Evolutionary conservation across 2,888 invertebrate genomes (phyloP).

Genomic region (Watsonalla binaria): DNA sequence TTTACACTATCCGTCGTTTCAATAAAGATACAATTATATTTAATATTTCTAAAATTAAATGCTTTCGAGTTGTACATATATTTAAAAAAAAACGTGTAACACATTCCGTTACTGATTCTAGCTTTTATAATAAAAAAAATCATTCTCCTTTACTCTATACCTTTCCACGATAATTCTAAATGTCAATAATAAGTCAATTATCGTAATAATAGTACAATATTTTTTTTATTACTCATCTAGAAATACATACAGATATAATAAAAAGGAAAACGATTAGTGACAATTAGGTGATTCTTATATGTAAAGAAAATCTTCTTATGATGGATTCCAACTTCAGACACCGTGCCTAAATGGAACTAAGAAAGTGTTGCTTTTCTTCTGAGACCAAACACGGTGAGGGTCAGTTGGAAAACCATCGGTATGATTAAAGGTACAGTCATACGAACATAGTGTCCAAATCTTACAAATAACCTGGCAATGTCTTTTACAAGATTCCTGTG

Average conservation of each 20-base stretch:
- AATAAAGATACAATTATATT: conserved; percentile 71
- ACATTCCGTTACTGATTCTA: conserved; percentile 35
- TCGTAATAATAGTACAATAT: conserved; percentile 70
- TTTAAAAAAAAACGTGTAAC: conserved; percentile 41
- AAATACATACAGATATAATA: conserved; percentile 65
- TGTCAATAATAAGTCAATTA: conserved; percentile 65
- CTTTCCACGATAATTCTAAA: conserved; percentile 66
- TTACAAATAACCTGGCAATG: conserved; percentile 63
- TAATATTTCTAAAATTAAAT: conserved; percentile 77
- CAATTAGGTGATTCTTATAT: conserved; percentile 68
- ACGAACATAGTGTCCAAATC: conserved; percentile 57
- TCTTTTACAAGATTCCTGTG: conserved; percentile 47
- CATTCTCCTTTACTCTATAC: conserved; percentile 48
- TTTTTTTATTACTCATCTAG: conserved; percentile 67
- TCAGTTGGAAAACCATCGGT: conserved; percentile 30
- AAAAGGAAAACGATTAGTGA: conserved; percentile 66
- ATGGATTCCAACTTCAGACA: conserved; percentile 30
- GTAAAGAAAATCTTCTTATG: conserved; percentile 36
- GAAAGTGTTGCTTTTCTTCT: neutral
- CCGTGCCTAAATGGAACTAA: neutral
- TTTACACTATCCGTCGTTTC: conserved; percentile 50
- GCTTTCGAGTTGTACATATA: conserved; percentile 74
- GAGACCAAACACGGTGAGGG: conserved; percentile 11
- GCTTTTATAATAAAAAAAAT: conserved; percentile 38
- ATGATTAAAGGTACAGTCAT: conserved; percentile 48